Evolutionary conservation across 2,888 invertebrate genomes (phyloP), one percentile per base, ranked within the genome.

Genomic region (Slavum lentiscoides): DNA sequence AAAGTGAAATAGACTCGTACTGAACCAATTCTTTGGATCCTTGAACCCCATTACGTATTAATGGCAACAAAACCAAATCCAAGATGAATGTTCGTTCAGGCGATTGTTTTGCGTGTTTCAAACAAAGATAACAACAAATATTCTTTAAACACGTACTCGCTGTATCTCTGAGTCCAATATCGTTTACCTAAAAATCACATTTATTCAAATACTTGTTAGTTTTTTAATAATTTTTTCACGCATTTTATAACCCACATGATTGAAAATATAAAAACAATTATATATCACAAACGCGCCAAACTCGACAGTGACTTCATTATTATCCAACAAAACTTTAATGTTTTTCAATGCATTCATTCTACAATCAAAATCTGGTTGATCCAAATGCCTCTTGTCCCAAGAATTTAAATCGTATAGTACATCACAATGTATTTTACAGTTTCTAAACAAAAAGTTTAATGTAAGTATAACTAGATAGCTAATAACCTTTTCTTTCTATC

Each of bases 321-420:
- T 84, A 15, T 86, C 84, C 70, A 88, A 86, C 80, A 90, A 85
- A 67, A 88, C 85, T 82, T 90, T 90, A 62, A 96, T 90, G 84
- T 89, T 87, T 84, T 90, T 91, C 84, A 95, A 94, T 0, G 93
- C 93, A 76, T 92, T 91, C 37, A 97, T 88, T 84, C 98, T 89
- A 84, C 89, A 89, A 82, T 93, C 91, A 85, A 94, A 96, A 87
- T 98, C 96, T 0, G 97, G 96, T 85, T 98, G 97, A 84, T 97
- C 97, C n/a, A 97, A 89, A 91, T 94, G 94, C 83, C 92, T 91
- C 67, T 90, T 89, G 87, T 97, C 94, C 89, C 92, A 96, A 0
- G 97, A 92, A 87, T 98, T 98, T 84, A 97, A 89, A 86, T 84
- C 84, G 21, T 83, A 82, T 11, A 85, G 49, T 37, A 84, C 77